phyloP scores from a whole-genome alignment of 1,140 invertebrate genomes.

The Metopolophium dirhodum region DNA sequence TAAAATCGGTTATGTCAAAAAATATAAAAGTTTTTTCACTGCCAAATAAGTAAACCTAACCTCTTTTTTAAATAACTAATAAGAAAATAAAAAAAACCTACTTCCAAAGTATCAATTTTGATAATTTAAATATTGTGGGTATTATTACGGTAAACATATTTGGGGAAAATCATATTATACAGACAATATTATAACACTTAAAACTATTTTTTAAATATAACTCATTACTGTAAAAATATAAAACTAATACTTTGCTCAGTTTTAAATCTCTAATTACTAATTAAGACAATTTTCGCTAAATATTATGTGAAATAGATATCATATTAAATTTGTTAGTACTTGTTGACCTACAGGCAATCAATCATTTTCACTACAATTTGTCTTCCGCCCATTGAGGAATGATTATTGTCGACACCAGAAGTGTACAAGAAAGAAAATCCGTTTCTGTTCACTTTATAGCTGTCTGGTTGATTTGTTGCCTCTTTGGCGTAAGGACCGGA shows the following conservation, averaged over 20 bases:
- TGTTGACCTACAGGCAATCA: neutral
- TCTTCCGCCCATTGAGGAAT: neutral
- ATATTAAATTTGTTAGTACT: neutral
- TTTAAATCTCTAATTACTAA: neutral
- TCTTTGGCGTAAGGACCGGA: constrained; percentile 8
- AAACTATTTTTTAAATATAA: neutral
- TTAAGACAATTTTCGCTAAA: neutral
- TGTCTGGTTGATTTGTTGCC: constrained; percentile 51
- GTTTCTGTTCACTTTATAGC: constrained; percentile 45
- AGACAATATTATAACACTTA: neutral
- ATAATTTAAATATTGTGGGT: neutral
- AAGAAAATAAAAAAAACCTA: too few species aligned
- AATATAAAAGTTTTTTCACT: too few species aligned
- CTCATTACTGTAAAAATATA: neutral
- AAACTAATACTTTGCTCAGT: neutral
- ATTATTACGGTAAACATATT: neutral
- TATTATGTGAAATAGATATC: neutral
- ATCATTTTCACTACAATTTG: constrained; percentile 28
- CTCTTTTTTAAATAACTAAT: too few species aligned
- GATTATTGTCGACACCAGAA: constrained; percentile 6
- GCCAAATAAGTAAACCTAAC: too few species aligned
- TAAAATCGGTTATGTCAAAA: too few species aligned
- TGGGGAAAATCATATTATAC: neutral
- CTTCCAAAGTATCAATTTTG: too few species aligned
- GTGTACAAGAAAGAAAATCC: constrained; percentile 15